Evolutionary conservation across 2,888 invertebrate genomes (phyloP), one percentile per base, ranked within the genome.

Genomic region (Athetis lepigone): DNA sequence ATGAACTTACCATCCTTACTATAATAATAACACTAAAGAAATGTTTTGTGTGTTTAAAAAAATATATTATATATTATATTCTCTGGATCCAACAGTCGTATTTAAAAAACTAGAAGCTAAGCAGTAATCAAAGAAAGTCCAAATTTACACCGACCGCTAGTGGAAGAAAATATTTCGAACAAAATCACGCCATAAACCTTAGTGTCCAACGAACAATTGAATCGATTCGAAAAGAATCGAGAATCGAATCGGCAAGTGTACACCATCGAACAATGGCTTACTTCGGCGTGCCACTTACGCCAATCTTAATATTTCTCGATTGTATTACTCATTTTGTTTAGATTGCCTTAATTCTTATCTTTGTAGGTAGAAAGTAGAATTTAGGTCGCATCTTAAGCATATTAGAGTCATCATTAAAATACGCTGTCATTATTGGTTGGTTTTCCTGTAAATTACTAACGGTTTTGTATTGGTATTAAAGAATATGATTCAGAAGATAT

Each of bases 271-370:
- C 77, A 81, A 79, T 70, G 68, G 66, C 59, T 69, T 45, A 71
- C 60, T 66, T 70, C 50, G 27, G 45, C 68, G 89, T 86, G 76
- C 90, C 76, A 91, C 88, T 91, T 87, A 90, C 87, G 89, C 88
- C 88, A 88, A 88, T 91, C 90, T 76, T 85, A 74, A 83, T 86
- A 86, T 89, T 88, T 82, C 79, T 80, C 80, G 79, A 87, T 88
- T 87, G 85, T 85, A 66, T 71, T 74, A 75, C 75, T 79, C 79
- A 74, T 78, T 66, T 59, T 86, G 83, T 86, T 87, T 83, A 84
- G 83, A 84, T 87, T 89, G 86, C 81, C 83, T 88, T 88, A 87
- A 89, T 85, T 90, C 85, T 90, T 89, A 90, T 90, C 88, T 87
- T 56, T 83, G 86, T 80, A 78, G 75, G 67, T 83, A 87, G 86